These are phyloP conservation scores for Nothocercus nigrocapillus DNA, from an alignment of 2,113 vertebrate species.

Conservation along the genomic window DNA sequence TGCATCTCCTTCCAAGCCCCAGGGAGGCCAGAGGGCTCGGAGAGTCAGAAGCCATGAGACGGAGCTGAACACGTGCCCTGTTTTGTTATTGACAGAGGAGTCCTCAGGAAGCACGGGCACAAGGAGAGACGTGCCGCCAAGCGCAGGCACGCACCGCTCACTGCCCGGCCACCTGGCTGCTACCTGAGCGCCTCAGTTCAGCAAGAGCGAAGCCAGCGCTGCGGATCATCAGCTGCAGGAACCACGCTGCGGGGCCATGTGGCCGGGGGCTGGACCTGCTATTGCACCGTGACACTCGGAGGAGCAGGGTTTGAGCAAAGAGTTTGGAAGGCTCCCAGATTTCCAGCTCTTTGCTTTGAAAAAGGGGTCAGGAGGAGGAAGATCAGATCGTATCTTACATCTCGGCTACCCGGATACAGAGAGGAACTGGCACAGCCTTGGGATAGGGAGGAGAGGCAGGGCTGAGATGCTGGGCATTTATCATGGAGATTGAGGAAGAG, in stretches of 20 bases:
- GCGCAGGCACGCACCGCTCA: fast-evolving
- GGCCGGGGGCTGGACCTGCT: neutral
- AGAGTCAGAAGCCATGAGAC: neutral
- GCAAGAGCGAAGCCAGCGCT: neutral
- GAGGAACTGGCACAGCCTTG: fast-evolving
- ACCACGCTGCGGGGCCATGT: slow-evolving; percentile 45
- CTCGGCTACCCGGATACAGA: neutral
- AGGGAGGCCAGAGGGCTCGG: fast-evolving
- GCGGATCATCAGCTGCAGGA: slow-evolving; percentile 22
- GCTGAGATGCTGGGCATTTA: neutral
- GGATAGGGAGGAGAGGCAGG: neutral
- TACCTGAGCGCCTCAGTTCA: neutral
- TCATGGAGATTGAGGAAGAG: neutral
- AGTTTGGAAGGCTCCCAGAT: slow-evolving; percentile 5
- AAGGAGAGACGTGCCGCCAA: neutral
- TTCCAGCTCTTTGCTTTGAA: neutral
- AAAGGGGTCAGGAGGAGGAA: slow-evolving; percentile 29
- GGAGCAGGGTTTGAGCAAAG: neutral
- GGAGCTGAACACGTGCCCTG: fast-evolving
- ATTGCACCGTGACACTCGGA: fast-evolving
- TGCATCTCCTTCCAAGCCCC: neutral
- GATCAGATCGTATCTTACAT: neutral
- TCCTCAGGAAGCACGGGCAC: fast-evolving
- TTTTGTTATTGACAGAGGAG: neutral
- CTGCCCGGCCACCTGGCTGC: neutral